Base-by-base conservation (phyloP, 2,888 invertebrate genomes). In the Plutella xylostella region DNA sequence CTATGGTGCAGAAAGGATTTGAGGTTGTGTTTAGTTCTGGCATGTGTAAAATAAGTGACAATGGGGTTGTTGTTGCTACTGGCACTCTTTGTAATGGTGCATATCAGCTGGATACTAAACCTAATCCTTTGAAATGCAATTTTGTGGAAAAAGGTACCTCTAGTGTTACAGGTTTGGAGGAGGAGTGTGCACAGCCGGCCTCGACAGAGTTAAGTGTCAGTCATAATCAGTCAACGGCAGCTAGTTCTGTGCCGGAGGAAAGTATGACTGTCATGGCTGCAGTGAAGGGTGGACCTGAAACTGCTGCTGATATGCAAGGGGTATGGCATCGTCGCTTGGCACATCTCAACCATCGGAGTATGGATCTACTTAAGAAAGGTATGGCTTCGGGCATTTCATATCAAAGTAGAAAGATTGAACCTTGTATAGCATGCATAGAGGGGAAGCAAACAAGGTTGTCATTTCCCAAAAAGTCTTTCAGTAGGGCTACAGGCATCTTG, bases 261-360 rank as follows among this genome's bases (percentile, higher is more conserved):
- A n/a, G n/a, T n/a, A n/a, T n/a, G 37, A 37, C 19, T 37, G 4
- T 19, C 17, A 19, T 37, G 17, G 37, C 20, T 37, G 37, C 37
- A 12, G 37, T 19, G 17, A 37, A 18, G 7, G 37, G 22, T n/a
- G 21, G 21, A n/a, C n/a, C n/a, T n/a, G n/a, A n/a, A n/a, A n/a
- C n/a, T n/a, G n/a, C n/a, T 17, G 22, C n/a, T 7, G 35, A 5
- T 9, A 35, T 7, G 18, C 35, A 35, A 35, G 43, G 47, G 15
- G 11, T 45, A 22, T 53, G 50, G 53, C 50, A 53, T 44, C 28
- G 45, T 15, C 40, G 53, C 6, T 45, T 51, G 14, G 51, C 42
- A 30, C 51, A 51, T 43, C 43, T 51, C 1, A 50, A 49, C 35
- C 14, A 17, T 3, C 19, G 46, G 15, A 48, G 51, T 45, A 47